These are phyloP conservation scores for Hydrozoanthus tunicans DNA, from an alignment of 64 coral and sea anemone species.

Conservation along the genomic window DNA sequence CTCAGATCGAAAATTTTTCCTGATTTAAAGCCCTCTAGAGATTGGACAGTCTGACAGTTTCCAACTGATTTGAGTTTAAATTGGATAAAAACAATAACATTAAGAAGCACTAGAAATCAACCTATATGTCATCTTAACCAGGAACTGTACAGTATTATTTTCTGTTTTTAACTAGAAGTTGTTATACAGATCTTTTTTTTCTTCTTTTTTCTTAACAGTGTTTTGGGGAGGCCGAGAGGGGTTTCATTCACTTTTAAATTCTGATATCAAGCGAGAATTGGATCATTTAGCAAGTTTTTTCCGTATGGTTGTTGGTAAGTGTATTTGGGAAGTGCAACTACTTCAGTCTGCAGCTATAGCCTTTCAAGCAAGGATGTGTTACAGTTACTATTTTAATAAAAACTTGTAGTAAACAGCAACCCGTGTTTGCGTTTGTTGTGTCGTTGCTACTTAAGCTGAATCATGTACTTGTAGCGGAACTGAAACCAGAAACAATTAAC, in stretches of 20 bases:
- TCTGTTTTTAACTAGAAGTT: no score
- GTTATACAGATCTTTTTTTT: neutral
- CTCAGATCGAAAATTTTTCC: no score
- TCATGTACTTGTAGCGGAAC: no score
- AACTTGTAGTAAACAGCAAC: neutral
- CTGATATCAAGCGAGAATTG: constrained; percentile 85
- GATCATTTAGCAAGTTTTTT: constrained; percentile 91
- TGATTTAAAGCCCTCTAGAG: no score
- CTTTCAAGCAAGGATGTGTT: no score
- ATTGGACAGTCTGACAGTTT: no score
- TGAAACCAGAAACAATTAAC: neutral
- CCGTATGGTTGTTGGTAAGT: constrained; percentile 84
- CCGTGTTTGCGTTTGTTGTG: neutral
- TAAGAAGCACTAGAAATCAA: no score
- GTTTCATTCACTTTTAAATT: constrained; percentile 83
- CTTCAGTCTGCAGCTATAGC: no score
- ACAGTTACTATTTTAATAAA: neutral
- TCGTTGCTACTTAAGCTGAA: no score
- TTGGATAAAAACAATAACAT: no score
- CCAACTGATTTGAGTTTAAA: no score
- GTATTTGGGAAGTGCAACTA: neutral
- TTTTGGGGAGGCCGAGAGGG: constrained; percentile 96
- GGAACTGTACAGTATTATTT: neutral
- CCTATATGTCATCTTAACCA: no score
- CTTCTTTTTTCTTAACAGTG: constrained; percentile 37